Conservation (phyloP, 1,140 invertebrate species). For the Euwallacea similis region DNA sequence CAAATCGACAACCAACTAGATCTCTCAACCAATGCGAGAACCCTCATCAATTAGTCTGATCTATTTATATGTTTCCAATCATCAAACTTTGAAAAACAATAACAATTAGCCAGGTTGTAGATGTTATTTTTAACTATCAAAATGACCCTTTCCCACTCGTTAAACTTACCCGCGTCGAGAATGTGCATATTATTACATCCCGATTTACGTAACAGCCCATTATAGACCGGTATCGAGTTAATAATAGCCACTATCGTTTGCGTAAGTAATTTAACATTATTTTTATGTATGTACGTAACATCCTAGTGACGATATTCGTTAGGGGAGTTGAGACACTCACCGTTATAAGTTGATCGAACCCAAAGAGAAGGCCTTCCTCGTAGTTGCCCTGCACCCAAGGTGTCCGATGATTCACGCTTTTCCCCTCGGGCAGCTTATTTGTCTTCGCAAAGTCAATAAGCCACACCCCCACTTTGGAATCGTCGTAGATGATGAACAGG, state of each 20-base stretch:
- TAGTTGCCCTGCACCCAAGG: conserved; percentile 89
- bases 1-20: too few species aligned
- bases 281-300: not conserved
- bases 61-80: too few species aligned
- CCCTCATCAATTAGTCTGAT: too few species aligned
- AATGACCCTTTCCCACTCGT: not conserved
- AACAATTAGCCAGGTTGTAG: too few species aligned
- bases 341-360: conserved; percentile 82
- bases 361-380: conserved; percentile 91
- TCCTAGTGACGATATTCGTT: too few species aligned
- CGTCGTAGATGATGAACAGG: conserved; percentile 91
- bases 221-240: not conserved
- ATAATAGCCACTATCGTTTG: conserved; percentile 1
- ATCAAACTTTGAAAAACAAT: too few species aligned
- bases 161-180: not conserved
- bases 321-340: conserved; percentile 46
- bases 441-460: conserved; percentile 97
- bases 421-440: conserved; percentile 69
- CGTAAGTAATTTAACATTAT: not conserved
- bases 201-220: conserved; percentile 17
- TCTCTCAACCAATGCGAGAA: too few species aligned
- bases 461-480: conserved; percentile 85
- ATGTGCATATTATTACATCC: not conserved
- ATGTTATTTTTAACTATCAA: conserved; percentile 6
- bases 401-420: conserved; percentile 72